These are phyloP conservation scores for Eospalax fontanierii DNA, from an alignment of 2,797 vertebrate species.

Conservation along the genomic window DNA sequence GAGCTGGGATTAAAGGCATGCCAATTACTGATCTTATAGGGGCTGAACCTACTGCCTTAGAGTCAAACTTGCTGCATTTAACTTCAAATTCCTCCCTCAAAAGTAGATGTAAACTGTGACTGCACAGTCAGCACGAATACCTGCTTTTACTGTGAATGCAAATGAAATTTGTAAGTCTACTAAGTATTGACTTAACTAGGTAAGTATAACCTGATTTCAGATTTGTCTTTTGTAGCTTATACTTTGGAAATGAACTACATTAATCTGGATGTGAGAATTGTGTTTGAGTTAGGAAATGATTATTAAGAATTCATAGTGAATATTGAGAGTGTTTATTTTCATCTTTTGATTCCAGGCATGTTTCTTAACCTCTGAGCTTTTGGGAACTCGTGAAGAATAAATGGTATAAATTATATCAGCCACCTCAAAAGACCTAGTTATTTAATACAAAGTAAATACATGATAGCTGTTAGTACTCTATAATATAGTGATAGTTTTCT, in stretches of 20 bases:
- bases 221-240: conserved; percentile 57
- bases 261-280: conserved; percentile 26
- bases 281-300: conserved; percentile 49
- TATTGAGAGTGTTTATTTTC: conserved; percentile 55
- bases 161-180: conserved; percentile 69
- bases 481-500: too few species aligned
- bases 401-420: conserved; percentile 36
- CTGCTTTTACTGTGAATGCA: conserved; percentile 73
- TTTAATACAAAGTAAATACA: conserved; percentile 36
- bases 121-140: conserved; percentile 58
- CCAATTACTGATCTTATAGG: conserved; percentile 36
- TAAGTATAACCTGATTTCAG: conserved; percentile 73
- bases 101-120: conserved; percentile 59
- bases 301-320: conserved; percentile 57
- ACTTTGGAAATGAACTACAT: conserved; percentile 65
- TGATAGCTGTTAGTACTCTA: background rate
- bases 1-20: too few species aligned
- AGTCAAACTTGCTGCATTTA: conserved; percentile 74
- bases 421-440: background rate
- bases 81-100: background rate
- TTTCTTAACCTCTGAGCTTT: conserved; percentile 65
- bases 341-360: conserved; percentile 52
- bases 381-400: conserved; percentile 53
- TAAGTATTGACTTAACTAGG: conserved; percentile 76
- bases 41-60: conserved; percentile 58